Conservation (phyloP, 1,140 invertebrate genomes). For the Solen grandis region DNA sequence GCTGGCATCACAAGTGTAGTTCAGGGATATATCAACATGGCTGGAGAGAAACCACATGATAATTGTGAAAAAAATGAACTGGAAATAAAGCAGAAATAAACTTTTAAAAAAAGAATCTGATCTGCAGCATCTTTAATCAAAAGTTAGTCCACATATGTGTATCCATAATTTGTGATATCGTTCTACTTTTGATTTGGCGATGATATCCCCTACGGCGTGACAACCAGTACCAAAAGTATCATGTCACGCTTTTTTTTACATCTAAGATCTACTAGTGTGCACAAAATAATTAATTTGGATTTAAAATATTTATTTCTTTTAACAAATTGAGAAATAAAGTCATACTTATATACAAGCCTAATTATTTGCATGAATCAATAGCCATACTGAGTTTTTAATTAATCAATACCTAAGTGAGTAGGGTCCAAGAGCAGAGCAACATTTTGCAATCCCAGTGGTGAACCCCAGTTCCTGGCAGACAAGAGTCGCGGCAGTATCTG, state of each 20-base stretch:
- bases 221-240: not conserved
- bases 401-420: slow-evolving; percentile 10
- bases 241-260: too few relatives aligned
- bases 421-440: slow-evolving; percentile 50
- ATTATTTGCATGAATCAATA: not conserved
- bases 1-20: slow-evolving; percentile 43
- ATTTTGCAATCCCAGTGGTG: slow-evolving; percentile 53
- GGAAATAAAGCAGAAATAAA: not conserved
- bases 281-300: not conserved
- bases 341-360: not conserved
- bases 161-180: slow-evolving; percentile 4
- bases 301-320: not conserved
- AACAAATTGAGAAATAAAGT: not conserved
- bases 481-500: slow-evolving; percentile 49
- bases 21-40: not conserved
- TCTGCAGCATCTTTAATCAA: not conserved
- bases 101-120: not conserved
- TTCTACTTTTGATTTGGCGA: too few relatives aligned
- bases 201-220: too few relatives aligned
- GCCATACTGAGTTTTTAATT: not conserved
- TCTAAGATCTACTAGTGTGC: not conserved
- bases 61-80: not conserved
- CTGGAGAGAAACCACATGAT: not conserved
- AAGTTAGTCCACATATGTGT: not conserved
- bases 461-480: slow-evolving; percentile 57